Evolutionary conservation across 2,888 invertebrate genomes (phyloP), one percentile per base, ranked within the genome.

Genomic region (Hydraecia micacea): DNA sequence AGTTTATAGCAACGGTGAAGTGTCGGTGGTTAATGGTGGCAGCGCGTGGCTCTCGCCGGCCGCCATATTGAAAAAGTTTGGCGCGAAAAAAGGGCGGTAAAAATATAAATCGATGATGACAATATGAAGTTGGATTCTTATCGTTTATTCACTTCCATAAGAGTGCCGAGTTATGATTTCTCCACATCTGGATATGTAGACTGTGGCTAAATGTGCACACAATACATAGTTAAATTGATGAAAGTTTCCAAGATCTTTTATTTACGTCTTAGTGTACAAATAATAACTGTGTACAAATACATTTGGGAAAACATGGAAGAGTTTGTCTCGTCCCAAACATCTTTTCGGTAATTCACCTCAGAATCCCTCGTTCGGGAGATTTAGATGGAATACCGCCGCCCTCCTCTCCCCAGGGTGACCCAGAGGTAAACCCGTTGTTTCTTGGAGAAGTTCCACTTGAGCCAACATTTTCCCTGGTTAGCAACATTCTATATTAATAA

Each of bases 1-100:
- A 97, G 97, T 97, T 97, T 97, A 96, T 96, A 96, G 96, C 95
- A 93, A 95, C 96, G 96, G 96, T 96, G 96, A 96, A 96, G 97
- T 96, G 96, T 95, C 95, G 96, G 96, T 95, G 96, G 95, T 96
- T 96, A 96, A 96, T 96, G 96, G 96, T 95, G 95, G 95, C 95
- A 94, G 94, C 94, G 96, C 94, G 95, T 94, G 95, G 95, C 95
- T 93, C 95, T 94, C 94, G 94, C 94, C 92, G 92, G 92, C 90
- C 95, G 96, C 96, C 96, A 96, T 96, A 96, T 96, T 97, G 96
- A 95, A 96, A 96, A 97, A 96, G 94, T 96, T 96, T 94, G 94
- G 94, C 95, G 96, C 94, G 95, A 94, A 95, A 96, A 95, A 95
- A 93, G 91, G 92, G 93, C 94, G 93, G 93, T 90, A 88, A 90